Conservation (phyloP, 2,113 vertebrate species). For the Neotoma lepida region DNA sequence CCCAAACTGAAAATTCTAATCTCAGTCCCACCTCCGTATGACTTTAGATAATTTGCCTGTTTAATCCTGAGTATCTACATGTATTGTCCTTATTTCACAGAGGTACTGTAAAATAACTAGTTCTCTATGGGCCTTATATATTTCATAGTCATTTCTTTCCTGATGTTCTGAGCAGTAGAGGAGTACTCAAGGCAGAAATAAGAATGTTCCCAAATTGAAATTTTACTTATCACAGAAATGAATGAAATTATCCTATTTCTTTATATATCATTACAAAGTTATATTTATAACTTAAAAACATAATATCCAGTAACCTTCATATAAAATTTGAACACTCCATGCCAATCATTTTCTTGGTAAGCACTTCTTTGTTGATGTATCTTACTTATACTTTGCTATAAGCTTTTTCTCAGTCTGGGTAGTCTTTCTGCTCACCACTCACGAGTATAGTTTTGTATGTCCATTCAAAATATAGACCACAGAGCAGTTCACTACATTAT, state of each 20-base stretch:
- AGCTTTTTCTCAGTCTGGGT: background rate
- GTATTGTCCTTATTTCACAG: constrained; percentile 1
- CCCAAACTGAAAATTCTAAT: background rate
- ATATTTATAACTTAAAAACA: constrained; percentile 38
- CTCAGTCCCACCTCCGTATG: background rate
- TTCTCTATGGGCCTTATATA: background rate
- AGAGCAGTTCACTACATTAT: background rate
- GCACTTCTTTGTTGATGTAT: background rate
- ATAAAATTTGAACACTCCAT: background rate
- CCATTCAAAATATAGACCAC: background rate
- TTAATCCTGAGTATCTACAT: background rate
- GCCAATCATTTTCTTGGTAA: constrained; percentile 8
- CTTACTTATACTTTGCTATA: background rate
- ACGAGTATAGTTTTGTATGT: background rate
- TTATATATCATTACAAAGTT: background rate
- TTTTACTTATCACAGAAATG: constrained; percentile 35
- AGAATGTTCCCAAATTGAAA: constrained; percentile 1
- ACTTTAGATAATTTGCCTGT: background rate
- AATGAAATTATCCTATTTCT: background rate
- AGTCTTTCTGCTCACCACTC: background rate
- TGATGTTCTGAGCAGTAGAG: background rate
- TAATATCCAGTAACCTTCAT: background rate
- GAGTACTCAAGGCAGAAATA: background rate
- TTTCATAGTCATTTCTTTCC: constrained; percentile 35
- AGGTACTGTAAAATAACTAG: constrained; percentile 25